phyloP scores from a whole-genome alignment of 1,140 invertebrate species.

The Drosophila funebris region DNA sequence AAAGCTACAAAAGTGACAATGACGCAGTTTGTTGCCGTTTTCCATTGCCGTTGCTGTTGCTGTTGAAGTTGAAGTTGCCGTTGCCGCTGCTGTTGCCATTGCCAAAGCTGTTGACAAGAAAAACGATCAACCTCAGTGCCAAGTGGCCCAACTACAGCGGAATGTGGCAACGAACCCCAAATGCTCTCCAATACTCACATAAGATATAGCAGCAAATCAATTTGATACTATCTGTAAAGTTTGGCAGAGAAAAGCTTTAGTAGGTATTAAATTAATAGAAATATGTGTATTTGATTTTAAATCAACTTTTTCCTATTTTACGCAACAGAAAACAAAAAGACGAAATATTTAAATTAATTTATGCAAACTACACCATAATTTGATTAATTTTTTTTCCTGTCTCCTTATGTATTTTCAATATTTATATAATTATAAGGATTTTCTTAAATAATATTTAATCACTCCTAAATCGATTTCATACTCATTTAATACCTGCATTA shows the following conservation, averaged over 20 bases:
- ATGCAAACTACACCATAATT: too few relatives aligned
- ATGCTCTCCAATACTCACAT: conserved; percentile 11
- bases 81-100: background rate
- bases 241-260: background rate
- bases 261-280: too few relatives aligned
- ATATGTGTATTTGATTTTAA: too few relatives aligned
- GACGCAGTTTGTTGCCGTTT: conserved; percentile 50
- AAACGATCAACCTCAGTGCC: conserved; percentile 37
- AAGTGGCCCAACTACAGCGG: conserved; percentile 13
- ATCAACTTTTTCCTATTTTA: too few relatives aligned
- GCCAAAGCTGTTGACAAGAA: conserved; percentile 58
- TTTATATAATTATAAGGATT: too few relatives aligned
- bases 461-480: too few relatives aligned
- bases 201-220: background rate
- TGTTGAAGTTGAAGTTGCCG: background rate
- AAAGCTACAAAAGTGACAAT: conserved; percentile 71
- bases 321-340: too few relatives aligned
- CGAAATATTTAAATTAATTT: too few relatives aligned
- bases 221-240: background rate
- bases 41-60: conserved; percentile 12
- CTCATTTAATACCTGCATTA: too few relatives aligned
- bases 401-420: too few relatives aligned
- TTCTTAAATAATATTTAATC: too few relatives aligned
- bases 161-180: conserved; percentile 8
- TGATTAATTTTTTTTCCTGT: too few relatives aligned